Conservation (phyloP, 2,888 invertebrate genomes). For the Dolomedes plantarius region DNA sequence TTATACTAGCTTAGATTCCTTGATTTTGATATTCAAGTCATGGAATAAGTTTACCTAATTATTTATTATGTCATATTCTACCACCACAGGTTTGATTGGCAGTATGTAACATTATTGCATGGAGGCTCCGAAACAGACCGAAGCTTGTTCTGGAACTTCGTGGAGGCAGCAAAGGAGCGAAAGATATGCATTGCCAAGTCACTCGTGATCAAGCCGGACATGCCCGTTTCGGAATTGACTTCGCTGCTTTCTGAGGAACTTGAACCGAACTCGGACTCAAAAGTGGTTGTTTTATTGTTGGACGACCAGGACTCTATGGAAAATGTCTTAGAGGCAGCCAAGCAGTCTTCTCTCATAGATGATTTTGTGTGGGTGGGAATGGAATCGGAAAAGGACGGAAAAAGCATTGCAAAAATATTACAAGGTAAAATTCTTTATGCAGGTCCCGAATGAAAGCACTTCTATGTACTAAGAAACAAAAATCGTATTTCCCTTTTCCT, state of each 20-base stretch:
- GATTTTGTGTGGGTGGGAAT: slow-evolving; percentile 61
- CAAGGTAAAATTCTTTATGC: slow-evolving; percentile 73
- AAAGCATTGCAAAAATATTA: slow-evolving; percentile 42
- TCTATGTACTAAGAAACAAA: too few species aligned
- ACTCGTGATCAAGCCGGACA: slow-evolving; percentile 72
- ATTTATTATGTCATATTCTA: too few species aligned
- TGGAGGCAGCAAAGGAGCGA: slow-evolving; percentile 71
- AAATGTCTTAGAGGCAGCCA: slow-evolving; percentile 76
- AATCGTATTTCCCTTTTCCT: too few species aligned
- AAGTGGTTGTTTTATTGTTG: slow-evolving; percentile 76
- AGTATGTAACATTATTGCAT: slow-evolving; percentile 76
- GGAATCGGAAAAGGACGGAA: slow-evolving; percentile 44
- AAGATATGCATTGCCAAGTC: slow-evolving; percentile 75
- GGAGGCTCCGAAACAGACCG: slow-evolving; percentile 75
- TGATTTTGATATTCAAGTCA: too few species aligned
- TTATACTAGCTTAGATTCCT: too few species aligned
- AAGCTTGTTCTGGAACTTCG: slow-evolving; percentile 75
- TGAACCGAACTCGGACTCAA: slow-evolving; percentile 19
- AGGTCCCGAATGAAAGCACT: too few species aligned
- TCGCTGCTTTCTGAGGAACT: slow-evolving; percentile 19
- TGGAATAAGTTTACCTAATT: too few species aligned
- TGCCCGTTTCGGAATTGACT: slow-evolving; percentile 28
- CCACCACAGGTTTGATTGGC: slow-evolving; percentile 75
- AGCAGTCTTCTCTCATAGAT: slow-evolving; percentile 64
- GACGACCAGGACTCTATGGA: slow-evolving; percentile 75